Base-by-base conservation (phyloP, 2,113 vertebrate genomes). In the Petrocephalus zakoni region DNA sequence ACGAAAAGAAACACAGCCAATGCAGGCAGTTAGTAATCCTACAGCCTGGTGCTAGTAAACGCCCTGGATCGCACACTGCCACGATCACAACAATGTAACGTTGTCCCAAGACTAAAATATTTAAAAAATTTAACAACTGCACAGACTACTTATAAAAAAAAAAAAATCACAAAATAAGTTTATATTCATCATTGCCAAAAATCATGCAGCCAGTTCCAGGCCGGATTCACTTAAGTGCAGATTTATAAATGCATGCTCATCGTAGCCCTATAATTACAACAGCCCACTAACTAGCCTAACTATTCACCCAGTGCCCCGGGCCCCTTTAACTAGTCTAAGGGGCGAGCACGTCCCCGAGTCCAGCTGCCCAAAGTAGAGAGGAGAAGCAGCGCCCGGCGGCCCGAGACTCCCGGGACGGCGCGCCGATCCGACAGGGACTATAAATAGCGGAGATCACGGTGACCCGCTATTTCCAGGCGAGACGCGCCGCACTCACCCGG, bases 361-460 rank as follows among this genome's bases (percentile, higher is more conserved):
- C 29, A 78, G 72, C 5, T 37, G 72, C 25, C 29, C 61, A 68
- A 68, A 68, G n/a, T 68, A 68, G n/a, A 68, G n/a, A 68, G 4
- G n/a, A 29, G 13, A 68, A 29, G 25, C 61, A 29, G 61, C 61
- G 61, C 4, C 29, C 11, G n/a, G 61, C 13, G 10, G 61, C 11
- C 13, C 72, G 37, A 78, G 42, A 78, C 72, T 78, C 72, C 34
- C 72, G 6, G 72, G 72, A 78, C 46, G 21, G 81, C 49, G 3
- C 81, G 22, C 37, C 37, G 19, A 83, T 83, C 49, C 81, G 49
- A 83, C 46, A 88, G 53, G 15, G 10, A 88, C 87, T 87, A 87
- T 83, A 83, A 83, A 88, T 88, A 88, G 75, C 49, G 9, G 78
- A 56, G 87, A 75, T 51, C 64, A 51, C 19, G 29, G 68, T 88